Evolutionary conservation across 2,113 vertebrate genomes (phyloP).

Genomic region (Mormoops blainvillei): DNA sequence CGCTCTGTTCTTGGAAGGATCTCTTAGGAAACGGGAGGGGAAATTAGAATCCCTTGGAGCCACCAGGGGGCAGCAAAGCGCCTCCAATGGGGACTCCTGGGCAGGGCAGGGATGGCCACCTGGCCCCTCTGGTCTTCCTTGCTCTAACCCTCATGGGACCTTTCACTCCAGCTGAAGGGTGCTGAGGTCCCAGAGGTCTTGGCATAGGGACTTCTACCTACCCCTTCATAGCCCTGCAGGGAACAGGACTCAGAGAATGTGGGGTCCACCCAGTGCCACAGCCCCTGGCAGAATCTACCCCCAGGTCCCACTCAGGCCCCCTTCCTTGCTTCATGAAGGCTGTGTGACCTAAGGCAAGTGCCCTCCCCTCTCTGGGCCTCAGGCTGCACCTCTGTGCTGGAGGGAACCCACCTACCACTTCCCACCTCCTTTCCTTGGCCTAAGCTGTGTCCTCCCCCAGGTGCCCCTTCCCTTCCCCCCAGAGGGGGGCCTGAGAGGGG

Average conservation of each 20-base stretch:
- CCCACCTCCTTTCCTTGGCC: neutral
- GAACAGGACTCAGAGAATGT: neutral
- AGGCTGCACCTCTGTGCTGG: neutral
- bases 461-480: accelerated
- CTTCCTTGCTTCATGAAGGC: neutral
- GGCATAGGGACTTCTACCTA: neutral
- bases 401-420: neutral
- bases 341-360: neutral
- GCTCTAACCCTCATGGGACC: accelerated
- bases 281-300: no score
- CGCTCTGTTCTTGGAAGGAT: accelerated
- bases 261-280: accelerated
- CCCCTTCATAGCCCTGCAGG: neutral
- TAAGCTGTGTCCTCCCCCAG: neutral
- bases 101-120: accelerated
- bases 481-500: neutral
- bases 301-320: accelerated
- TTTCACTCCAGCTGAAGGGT: neutral
- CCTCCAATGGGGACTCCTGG: neutral
- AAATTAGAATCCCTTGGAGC: neutral
- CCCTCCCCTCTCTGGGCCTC: neutral
- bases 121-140: neutral
- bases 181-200: neutral
- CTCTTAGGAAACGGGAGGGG: neutral
- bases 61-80: slow-evolving; percentile 69